Evolutionary conservation across 2,888 invertebrate genomes (phyloP), one percentile per base, ranked within the genome.

Genomic region (Temnothorax ravouxi): DNA sequence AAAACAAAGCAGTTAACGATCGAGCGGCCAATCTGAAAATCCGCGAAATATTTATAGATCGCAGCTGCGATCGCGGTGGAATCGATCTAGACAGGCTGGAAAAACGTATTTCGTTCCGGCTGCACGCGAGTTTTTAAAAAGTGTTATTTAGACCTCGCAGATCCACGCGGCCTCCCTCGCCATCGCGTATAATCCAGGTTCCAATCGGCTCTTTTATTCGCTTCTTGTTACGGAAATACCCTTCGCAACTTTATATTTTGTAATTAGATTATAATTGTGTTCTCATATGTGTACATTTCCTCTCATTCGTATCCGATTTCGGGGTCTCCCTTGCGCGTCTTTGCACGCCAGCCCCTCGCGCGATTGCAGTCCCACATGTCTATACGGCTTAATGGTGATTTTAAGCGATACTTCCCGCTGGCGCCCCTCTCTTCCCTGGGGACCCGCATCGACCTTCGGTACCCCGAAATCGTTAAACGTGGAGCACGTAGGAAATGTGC

Each of bases 21-120:
- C 56, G 50, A 62, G 50, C 41, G 54, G 9, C 59, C 38, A 41
- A 80, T 41, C 44, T 81, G 87, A 91, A 91, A 89, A 89, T 88
- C 83, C 84, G 84, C 87, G 79, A 90, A 87, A 88, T 92, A 92
- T 92, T 92, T 92, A 92, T 92, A 92, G 91, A 89, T 72, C 86
- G 87, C 92, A 92, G 92, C 92, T 92, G 92, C 88, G 89, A 88
- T 88, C 87, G 84, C 47, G 38, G 5, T 34, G 18, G 13, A 59
- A 69, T 50, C 41, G 62, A 69, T 18, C 44, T 18, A 18, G 25
- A 15, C 29, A 29, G 41, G 64, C 38, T 6, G 5, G 6, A 44
- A 38, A 47, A 75, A 21, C 9, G 38, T 64, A 59, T 75, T 34
- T 5, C n/a, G 13, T 6, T 13, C 4, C 4, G 29, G 21, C 9